Evolutionary conservation across 2,113 vertebrate species (phyloP).

Genomic region (Ictalurus furcatus): DNA sequence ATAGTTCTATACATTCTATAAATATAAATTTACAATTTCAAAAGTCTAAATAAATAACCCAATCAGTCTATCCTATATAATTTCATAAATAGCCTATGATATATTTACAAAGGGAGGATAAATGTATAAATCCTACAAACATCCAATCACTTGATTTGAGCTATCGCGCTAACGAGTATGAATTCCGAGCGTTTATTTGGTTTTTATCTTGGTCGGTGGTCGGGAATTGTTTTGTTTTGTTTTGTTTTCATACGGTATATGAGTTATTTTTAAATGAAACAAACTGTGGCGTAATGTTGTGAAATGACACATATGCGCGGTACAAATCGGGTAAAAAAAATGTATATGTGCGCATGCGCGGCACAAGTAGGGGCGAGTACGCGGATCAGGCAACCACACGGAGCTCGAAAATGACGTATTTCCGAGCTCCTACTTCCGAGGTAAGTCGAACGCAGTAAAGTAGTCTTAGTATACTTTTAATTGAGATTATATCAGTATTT

Average conservation of each 20-base stretch:
- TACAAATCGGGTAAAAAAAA: neutral
- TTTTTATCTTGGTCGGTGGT: neutral
- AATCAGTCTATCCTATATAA: neutral
- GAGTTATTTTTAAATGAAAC: neutral
- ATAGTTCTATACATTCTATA: neutral
- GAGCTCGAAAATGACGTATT: constrained; percentile 22
- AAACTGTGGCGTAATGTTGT: neutral
- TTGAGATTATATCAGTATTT: neutral
- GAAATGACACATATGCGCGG: neutral
- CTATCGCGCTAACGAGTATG: neutral
- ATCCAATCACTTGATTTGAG: neutral
- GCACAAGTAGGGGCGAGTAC: neutral
- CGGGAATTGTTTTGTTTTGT: neutral
- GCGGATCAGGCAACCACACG: neutral
- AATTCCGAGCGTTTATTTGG: neutral
- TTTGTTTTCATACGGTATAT: neutral
- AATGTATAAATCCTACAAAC: neutral
- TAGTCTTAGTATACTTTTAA: neutral
- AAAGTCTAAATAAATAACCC: neutral
- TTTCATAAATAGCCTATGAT: too few species aligned
- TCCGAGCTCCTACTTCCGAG: constrained; percentile 31
- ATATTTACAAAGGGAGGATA: neutral
- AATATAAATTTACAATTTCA: neutral
- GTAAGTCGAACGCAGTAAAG: constrained; percentile 23
- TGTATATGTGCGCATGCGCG: neutral